A percentile compares a stretch with the other conserved stretches of the same genome.
Evolutionary conservation across 2,113 vertebrate genomes (phyloP).

Genomic region (Calonectris borealis): DNA sequence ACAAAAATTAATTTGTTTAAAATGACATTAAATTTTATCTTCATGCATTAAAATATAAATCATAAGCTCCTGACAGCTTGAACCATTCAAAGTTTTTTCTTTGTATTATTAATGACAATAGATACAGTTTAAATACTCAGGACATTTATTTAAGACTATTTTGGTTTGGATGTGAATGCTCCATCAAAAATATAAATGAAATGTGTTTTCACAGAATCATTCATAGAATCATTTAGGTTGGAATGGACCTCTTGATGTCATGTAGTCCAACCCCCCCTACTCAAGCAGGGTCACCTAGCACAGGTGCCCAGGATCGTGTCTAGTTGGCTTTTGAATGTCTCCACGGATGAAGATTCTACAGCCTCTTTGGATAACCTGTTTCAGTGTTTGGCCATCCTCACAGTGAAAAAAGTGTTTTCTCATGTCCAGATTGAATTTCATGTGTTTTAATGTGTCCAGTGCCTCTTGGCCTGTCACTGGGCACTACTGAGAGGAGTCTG

Average conservation of each 20-base stretch:
- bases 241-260: neutral
- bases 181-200: neutral
- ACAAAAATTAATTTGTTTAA: neutral
- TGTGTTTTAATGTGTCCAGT: neutral
- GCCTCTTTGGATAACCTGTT: neutral
- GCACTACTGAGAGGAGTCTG: neutral
- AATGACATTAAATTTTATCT: neutral
- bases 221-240: neutral
- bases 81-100: neutral
- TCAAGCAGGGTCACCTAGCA: neutral
- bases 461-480: neutral
- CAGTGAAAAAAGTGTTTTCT: neutral
- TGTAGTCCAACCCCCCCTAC: rapidly evolving
- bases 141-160: neutral
- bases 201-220: neutral
- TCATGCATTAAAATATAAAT: neutral
- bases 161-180: neutral
- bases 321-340: neutral
- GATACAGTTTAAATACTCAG: neutral
- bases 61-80: neutral
- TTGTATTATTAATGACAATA: neutral
- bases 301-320: neutral
- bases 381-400: neutral
- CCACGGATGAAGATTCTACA: neutral
- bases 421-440: neutral